Conservation (phyloP, 2,888 invertebrate species). For the Cephus runcator region DNA sequence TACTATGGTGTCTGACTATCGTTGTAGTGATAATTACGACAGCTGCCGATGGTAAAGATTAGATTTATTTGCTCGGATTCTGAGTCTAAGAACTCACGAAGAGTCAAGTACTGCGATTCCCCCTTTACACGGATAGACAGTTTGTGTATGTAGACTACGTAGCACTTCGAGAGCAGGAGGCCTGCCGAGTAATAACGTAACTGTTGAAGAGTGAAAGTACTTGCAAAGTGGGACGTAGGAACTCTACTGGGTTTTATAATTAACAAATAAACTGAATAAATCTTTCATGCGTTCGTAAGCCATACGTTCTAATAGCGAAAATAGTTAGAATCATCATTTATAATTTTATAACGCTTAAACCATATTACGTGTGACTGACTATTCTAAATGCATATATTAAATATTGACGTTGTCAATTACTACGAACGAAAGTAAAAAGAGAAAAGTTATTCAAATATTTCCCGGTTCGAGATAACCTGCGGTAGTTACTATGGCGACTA, state of each 20-base stretch:
- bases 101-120: neutral
- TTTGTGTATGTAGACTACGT: neutral
- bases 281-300: neutral
- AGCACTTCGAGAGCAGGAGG: conserved; percentile 26
- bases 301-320: neutral
- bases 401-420: neutral
- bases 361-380: neutral
- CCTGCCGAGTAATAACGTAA: conserved; percentile 59
- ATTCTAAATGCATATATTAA: neutral
- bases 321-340: neutral
- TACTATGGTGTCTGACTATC: neutral
- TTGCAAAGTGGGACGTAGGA: conserved; percentile 52
- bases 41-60: conserved; percentile 23
- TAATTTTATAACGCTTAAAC: neutral
- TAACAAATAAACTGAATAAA: conserved; percentile 47
- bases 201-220: conserved; percentile 64
- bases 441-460: neutral
- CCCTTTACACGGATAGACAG: conserved; percentile 23
- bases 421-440: neutral
- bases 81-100: conserved; percentile 28
- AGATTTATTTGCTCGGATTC: conserved; percentile 39
- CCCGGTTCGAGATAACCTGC: neutral
- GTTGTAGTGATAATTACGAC: neutral
- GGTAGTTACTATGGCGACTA: conserved; percentile 31
- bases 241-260: conserved; percentile 45